phyloP scores from a whole-genome alignment of 1,140 invertebrate species.

The Listronotus oregonensis region DNA sequence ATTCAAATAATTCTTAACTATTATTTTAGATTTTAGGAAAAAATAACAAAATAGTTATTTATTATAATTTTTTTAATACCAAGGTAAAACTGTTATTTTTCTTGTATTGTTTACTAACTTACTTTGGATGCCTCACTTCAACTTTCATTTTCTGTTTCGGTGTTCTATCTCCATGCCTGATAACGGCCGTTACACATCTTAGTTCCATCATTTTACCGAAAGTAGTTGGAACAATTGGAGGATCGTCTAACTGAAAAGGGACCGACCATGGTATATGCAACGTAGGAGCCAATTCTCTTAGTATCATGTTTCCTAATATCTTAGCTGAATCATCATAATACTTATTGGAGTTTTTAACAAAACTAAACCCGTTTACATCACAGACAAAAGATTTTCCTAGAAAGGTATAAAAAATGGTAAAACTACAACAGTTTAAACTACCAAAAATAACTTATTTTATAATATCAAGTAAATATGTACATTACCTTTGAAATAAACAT shows the following conservation, averaged over 20 bases:
- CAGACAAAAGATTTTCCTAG: constrained; percentile 91
- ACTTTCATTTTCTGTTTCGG: constrained; percentile 99
- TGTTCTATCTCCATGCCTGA: constrained; percentile 96
- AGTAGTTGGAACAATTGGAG: constrained; percentile 97
- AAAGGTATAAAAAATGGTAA: constrained; percentile 29
- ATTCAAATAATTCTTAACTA: too few relatives aligned
- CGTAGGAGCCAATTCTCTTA: constrained; percentile 90
- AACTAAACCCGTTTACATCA: constrained; percentile 99
- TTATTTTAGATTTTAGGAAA: too few relatives aligned
- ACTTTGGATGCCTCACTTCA: constrained; percentile 98
- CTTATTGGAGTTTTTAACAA: constrained; percentile 99
- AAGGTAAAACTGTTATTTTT: too few relatives aligned
- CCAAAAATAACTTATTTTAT: too few relatives aligned
- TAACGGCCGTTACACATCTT: constrained; percentile 96
- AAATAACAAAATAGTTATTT: too few relatives aligned
- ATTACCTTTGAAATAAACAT: too few relatives aligned
- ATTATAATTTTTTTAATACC: too few relatives aligned
- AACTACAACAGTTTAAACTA: constrained; percentile 8
- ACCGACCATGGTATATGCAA: constrained; percentile 96
- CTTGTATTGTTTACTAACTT: constrained; percentile 46
- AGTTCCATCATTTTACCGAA: constrained; percentile 99
- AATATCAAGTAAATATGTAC: too few relatives aligned
- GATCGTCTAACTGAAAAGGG: constrained; percentile 96
- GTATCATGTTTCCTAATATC: constrained; percentile 88
- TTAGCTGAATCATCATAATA: constrained; percentile 99